Evolutionary conservation across 2,888 invertebrate species (phyloP), one percentile per base, ranked within the genome.

Genomic region (Bruchidius siliquastri): DNA sequence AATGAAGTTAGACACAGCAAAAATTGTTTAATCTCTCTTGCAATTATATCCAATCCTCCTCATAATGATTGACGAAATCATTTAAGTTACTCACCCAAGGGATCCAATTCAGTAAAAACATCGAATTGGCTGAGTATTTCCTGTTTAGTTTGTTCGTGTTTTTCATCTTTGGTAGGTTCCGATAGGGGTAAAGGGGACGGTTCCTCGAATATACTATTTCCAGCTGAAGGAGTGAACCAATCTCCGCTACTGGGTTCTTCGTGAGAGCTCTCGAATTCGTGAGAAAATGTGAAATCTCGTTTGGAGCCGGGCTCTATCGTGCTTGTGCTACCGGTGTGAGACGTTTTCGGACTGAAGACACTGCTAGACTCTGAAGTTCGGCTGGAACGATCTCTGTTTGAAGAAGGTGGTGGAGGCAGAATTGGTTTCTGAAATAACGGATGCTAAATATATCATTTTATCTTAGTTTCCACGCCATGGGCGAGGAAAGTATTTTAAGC

Each of bases 81-180:
- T 26, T 26, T 26, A 8, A 1, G 1, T 49, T 21, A n/a, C 68
- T 94, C 94, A 85, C 96, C 96, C 85, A 96, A 89, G 76, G 97
- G 97, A 90, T 97, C 96, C 87, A 97, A 89, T 86, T 97, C 96
- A 79, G 95, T 96, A 90, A 97, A 97, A 82, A 96, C 94, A 88
- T 96, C 96, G 89, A 92, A 91, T 86, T 87, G 86, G 20, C 86
- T 85, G 79, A 87, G 79, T 76, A 87, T 87, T 77, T 86, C 86
- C 77, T 85, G 84, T 73, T 86, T 86, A 20, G 83, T 79, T 67
- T 81, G 80, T 77, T 86, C 85, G 72, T 86, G 85, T 74, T 84
- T 84, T 66, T 85, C 85, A 72, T 85, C 85, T 76, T 82, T 84
- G 2, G 79, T 76, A n/a, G 81, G 77, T 74, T 82, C 81, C 20